Conservation (phyloP, 2,113 vertebrate species). For the Gasterosteus aculeatus region DNA sequence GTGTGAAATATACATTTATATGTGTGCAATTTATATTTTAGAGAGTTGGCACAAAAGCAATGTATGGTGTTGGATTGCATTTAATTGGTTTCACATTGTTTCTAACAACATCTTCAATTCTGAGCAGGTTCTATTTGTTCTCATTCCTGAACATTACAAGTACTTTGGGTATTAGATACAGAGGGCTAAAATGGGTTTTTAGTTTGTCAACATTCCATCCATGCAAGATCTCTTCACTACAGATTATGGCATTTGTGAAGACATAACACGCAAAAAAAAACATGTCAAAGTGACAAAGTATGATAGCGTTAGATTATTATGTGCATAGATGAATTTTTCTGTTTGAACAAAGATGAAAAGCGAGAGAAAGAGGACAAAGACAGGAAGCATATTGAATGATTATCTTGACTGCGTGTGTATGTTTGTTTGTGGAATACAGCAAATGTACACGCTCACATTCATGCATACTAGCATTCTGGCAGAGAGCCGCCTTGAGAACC, state of each 20-base stretch:
- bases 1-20: not conserved
- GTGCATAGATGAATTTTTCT: not conserved
- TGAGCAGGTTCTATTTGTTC: not conserved
- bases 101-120: not conserved
- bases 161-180: not conserved
- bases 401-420: not conserved
- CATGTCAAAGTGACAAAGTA: not conserved
- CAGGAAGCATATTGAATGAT: not conserved
- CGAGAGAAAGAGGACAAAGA: not conserved
- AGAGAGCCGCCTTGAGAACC: conserved; percentile 18
- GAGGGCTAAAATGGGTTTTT: not conserved
- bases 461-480: conserved; percentile 10
- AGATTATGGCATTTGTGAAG: not conserved
- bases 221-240: not conserved
- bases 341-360: not conserved
- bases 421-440: not conserved
- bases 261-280: conserved; percentile 13
- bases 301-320: not conserved
- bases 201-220: not conserved
- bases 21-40: not conserved
- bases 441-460: not conserved
- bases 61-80: not conserved
- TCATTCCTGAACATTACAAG: not conserved
- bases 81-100: not conserved
- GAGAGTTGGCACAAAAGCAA: not conserved